Evolutionary conservation across 37 sponge, comb jelly and placozoan genomes (phyloP), one percentile per base, ranked within the genome.

Genomic region (Corticium candelabrum): DNA sequence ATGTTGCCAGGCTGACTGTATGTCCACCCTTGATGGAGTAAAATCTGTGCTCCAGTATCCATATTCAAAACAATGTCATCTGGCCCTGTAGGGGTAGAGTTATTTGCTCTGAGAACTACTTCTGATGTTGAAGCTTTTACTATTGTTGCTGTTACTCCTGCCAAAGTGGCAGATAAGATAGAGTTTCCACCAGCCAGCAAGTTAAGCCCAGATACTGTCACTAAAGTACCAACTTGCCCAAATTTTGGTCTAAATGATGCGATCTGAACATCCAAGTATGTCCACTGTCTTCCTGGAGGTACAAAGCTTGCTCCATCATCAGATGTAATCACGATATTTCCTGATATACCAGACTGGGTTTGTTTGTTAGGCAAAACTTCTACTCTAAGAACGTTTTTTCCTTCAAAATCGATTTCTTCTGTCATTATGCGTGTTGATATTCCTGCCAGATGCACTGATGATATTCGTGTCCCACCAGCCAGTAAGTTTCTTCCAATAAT

Each of bases 181-280:
- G 35, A 21, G 0, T 37, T 77, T 1, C 89, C 89, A 4, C 86
- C 86, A 40, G 85, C 86, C 29, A 88, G 82, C 2, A 91, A 78
- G 29, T 67, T 39, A 0, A 31, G 40, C 1, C 92, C 92, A 0
- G 74, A 69, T 29, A 70, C 21, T 5, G 73, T 70, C 35, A 70
- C 73, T 15, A 29, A 4, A 7, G 73, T 70, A 30, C 73, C 73
- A 70, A 15, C 5, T 29, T 34, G 73, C 36, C 73, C 73, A 5
- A 29, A 29, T 5, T 4, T 32, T 29, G 73, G 73, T 30, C 29
- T 7, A 15, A 70, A 35, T 4, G 73, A 70, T 15, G 73, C 21
- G 73, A 70, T 34, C 31, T 70, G 5, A 7, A 4, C 73, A 4
- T 4, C 73, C 35, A 4, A 5, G 73, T 15, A 29, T 7, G 73